Percentiles rank a stretch among this genome's conserved stretches.
Evolutionary conservation across 2,888 invertebrate genomes (phyloP).

Genomic region (Idaea dimidiata): DNA sequence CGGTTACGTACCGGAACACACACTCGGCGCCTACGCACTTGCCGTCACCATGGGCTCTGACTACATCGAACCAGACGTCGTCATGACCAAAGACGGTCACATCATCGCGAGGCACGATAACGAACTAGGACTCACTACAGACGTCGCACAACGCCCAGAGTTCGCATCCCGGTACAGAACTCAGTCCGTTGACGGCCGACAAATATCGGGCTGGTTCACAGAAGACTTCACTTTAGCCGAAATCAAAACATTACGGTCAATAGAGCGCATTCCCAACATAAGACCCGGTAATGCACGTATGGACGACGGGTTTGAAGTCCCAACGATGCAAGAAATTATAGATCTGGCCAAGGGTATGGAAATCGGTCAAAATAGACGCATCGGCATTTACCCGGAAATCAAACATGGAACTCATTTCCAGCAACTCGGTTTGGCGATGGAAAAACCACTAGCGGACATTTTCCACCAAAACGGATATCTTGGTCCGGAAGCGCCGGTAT

Average conservation of each 20-base stretch:
- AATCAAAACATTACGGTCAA: constrained; percentile 60
- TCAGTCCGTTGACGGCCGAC: constrained; percentile 53
- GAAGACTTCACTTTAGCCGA: constrained; percentile 72
- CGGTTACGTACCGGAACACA: constrained; percentile 71
- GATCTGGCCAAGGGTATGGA: constrained; percentile 63
- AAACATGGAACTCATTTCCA: constrained; percentile 67
- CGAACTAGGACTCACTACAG: constrained; percentile 60
- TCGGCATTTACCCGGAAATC: constrained; percentile 70
- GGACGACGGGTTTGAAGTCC: constrained; percentile 55
- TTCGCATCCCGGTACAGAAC: constrained; percentile 58
- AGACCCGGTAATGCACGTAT: constrained; percentile 67
- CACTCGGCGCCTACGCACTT: constrained; percentile 66
- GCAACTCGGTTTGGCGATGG: constrained; percentile 58
- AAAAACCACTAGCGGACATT: constrained; percentile 54
- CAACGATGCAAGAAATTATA: constrained; percentile 70
- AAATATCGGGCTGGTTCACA: constrained; percentile 63
- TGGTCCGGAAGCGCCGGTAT: constrained; percentile 53
- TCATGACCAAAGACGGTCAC: constrained; percentile 66
- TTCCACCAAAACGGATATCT: constrained; percentile 61
- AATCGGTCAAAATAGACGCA: constrained; percentile 48
- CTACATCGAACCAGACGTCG: constrained; percentile 69
- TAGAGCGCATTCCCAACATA: constrained; percentile 61
- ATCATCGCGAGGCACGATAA: constrained; percentile 70
- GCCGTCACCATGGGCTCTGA: constrained; percentile 71
- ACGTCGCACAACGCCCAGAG: constrained; percentile 56